Base-by-base conservation (phyloP, 2,797 vertebrate genomes). In the Eutrigla gurnardus region DNA sequence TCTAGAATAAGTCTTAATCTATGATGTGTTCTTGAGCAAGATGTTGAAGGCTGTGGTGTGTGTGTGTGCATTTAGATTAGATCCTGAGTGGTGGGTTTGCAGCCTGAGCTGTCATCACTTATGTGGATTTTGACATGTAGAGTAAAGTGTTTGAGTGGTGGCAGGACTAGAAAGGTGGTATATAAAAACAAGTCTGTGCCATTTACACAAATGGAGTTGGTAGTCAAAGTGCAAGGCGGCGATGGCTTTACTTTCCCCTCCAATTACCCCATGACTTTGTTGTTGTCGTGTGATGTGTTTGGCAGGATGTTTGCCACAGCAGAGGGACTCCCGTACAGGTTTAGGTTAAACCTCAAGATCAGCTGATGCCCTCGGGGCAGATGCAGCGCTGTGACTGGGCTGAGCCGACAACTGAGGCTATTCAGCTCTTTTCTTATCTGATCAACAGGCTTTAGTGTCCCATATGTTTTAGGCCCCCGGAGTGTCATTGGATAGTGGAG, bases 381-480 rank as follows among this genome's bases (percentile, higher is more conserved):
- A 45, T 45, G 49, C 65, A 57, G 70, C 25, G 25, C 59, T 6
- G 5, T 39, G 33, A 15, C 36, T 54, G n/a, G 45, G 43, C 53
- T 18, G 49, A 63, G 52, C 77, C 70, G 47, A 69, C 66, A 65
- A 18, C 18, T 39, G 18, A 59, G 14, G 76, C 54, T 12, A 33
- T 63, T 73, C 54, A 39, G 36, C 4, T 43, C n/a, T 54, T 50
- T 72, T 59, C 11, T 40, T 45, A 42, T 46, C 42, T 49, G 42
- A 67, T 72, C 25, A 53, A 39, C 18, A 39, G 18, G 47, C 42
- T 46, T 57, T 18, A 68, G 45, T 46, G 57, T 33, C 33, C 12
- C n/a, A 39, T 54, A 64, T 76, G 46, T 65, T 54, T 37, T 5
- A n/a, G 46, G 32, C 39, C 46, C 1, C 39, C 36, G 3, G 64